These are phyloP conservation scores for Todiramphus saurophagus DNA, from an alignment of 2,113 vertebrate species.

Conservation along the genomic window DNA sequence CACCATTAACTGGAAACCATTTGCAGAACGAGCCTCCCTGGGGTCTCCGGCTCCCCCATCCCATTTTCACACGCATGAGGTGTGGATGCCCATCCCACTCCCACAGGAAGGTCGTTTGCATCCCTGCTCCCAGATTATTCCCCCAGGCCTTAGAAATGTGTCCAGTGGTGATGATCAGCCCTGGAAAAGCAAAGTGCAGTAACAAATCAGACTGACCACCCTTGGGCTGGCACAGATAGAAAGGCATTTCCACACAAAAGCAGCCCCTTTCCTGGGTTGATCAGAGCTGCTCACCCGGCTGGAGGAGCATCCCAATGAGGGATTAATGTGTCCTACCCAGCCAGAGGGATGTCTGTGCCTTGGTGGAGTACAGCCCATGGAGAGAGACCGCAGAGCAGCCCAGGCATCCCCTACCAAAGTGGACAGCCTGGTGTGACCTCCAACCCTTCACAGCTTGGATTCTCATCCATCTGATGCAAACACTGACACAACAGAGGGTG, in stretches of 20 bases:
- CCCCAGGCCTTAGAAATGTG: neutral
- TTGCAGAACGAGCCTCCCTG: neutral
- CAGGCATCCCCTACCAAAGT: accelerated
- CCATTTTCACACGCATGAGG: accelerated
- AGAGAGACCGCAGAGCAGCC: neutral
- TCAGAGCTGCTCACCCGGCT: accelerated
- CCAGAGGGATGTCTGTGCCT: neutral
- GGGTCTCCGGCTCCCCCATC: neutral
- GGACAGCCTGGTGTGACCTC: neutral
- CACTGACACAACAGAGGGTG: neutral
- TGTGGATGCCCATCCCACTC: neutral
- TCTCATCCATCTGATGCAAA: neutral
- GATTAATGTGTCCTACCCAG: neutral
- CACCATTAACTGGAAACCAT: neutral
- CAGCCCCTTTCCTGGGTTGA: neutral
- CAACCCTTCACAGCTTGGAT: neutral
- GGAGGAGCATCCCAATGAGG: neutral
- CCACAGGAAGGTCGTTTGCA: neutral
- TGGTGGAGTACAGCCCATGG: accelerated
- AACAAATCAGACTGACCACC: neutral
- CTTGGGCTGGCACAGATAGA: neutral
- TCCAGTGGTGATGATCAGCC: neutral
- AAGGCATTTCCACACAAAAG: neutral
- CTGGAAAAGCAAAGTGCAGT: neutral
- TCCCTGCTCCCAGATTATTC: neutral